A percentile compares a stretch with the other conserved stretches of the same genome.
These are phyloP conservation scores for Hozukius guyotensis DNA, from an alignment of 2,797 vertebrate species.

Conservation along the genomic window DNA sequence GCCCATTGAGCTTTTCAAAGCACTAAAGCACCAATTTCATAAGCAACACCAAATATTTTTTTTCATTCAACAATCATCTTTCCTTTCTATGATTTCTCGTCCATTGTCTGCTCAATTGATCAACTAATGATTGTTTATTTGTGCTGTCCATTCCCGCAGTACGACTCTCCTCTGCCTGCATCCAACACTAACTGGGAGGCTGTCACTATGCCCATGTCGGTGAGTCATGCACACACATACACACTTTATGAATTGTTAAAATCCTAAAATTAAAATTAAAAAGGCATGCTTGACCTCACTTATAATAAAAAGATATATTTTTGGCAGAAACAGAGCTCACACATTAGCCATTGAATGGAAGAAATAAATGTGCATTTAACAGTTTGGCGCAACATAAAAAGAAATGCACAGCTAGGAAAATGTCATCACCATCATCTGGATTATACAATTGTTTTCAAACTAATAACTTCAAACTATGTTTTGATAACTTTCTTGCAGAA, in stretches of 20 bases:
- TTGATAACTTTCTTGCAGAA: background rate
- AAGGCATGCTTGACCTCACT: background rate
- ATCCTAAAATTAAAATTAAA: background rate
- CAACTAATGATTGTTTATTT: background rate
- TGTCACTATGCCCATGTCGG: constrained; percentile 86
- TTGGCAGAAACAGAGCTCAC: background rate
- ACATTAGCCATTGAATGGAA: background rate
- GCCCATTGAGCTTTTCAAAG: background rate
- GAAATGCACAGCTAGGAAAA: background rate
- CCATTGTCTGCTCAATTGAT: background rate
- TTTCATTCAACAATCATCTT: background rate
- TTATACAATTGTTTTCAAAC: background rate
- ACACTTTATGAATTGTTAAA: background rate
- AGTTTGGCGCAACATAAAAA: background rate
- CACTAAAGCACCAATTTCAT: background rate
- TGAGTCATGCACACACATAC: constrained; percentile 79
- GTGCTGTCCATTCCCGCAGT: constrained; percentile 79
- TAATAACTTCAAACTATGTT: background rate
- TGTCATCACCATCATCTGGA: background rate
- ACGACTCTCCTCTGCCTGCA: constrained; percentile 84
- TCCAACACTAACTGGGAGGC: constrained; percentile 92
- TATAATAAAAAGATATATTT: background rate
- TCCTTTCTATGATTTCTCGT: background rate
- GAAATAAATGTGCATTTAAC: background rate
- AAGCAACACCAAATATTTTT: background rate